Evolutionary conservation across 2,888 invertebrate genomes (phyloP), one percentile per base, ranked within the genome.

Genomic region (Cephus pygmeus): DNA sequence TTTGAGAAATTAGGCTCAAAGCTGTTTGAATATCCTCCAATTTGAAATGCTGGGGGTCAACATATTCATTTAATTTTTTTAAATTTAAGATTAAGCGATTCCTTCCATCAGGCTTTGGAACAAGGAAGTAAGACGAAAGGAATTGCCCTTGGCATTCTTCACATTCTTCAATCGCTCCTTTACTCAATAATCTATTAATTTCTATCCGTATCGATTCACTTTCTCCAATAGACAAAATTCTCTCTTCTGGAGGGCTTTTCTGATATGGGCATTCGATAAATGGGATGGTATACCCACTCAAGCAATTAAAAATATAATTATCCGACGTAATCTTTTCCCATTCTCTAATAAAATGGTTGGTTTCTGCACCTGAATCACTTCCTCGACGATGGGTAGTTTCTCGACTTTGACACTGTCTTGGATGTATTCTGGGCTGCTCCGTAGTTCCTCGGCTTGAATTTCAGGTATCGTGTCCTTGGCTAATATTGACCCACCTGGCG

Each of bases 41-140:
- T 34, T 85, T 85, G 74, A 85, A 85, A 73, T 84, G 79, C 11
- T 4, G 56, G 6, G 77, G 75, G 2, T 31, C 71, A 12, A 84
- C 79, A 31, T 79, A 82, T 69, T 36, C 69, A 34, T 83, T 80
- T 6, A 83, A 76, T 1, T 81, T 69, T 80, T 86, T 86, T 30
- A 84, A 73, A 73, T 85, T 84, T 34, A 84, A 35, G 12, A 83
- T 80, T 33, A 82, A 83, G 11, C 82, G 73, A 71, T 76, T 75
- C n/a, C 73, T 73, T 12, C 80, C 83, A 34, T 83, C 73, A 0
- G 76, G 4, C 76, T 82, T 84, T 23, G 34, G 77, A 4, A 77
- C 34, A 11, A 81, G n/a, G 34, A 83, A 80, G 34, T 76, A 77
- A 0, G 79, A 69, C 0, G 78, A 82, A 6, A 82, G n/a, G n/a